phyloP scores from a whole-genome alignment of 2,797 vertebrate species.

The Protosalanx chinensis region DNA sequence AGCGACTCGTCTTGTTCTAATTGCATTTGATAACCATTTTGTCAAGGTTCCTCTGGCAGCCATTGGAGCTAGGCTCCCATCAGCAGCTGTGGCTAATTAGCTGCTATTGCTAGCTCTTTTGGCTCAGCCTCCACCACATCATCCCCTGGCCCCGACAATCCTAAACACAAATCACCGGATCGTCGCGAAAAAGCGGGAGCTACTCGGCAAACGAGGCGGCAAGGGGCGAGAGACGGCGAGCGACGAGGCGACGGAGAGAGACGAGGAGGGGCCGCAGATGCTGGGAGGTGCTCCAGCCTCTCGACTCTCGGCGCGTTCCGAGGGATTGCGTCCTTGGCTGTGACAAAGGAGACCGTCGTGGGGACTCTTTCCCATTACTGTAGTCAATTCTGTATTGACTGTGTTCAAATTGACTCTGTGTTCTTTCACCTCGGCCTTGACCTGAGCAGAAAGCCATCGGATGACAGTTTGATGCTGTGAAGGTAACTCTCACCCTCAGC shows the following conservation, averaged over 20 bases:
- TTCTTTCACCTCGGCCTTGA: slow-evolving; percentile 19
- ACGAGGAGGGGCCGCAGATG: slow-evolving; percentile 15
- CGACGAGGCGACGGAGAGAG: slow-evolving; percentile 35
- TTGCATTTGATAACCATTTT: slow-evolving; percentile 80
- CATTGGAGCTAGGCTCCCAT: slow-evolving; percentile 69
- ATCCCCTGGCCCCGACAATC: slow-evolving; percentile 66
- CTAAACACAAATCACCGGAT: slow-evolving; percentile 73
- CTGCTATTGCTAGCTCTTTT: slow-evolving; percentile 78
- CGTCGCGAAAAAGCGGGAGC: slow-evolving; percentile 63
- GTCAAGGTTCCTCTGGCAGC: slow-evolving; percentile 72
- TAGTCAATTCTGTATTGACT: slow-evolving; percentile 31
- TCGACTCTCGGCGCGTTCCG: slow-evolving; percentile 19
- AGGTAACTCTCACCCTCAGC: not conserved
- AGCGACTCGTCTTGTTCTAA: slow-evolving; percentile 66
- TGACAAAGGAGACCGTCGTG: slow-evolving; percentile 8
- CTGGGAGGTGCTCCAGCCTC: slow-evolving; percentile 5
- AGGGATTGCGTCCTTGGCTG: slow-evolving; percentile 17
- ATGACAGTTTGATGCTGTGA: not conserved
- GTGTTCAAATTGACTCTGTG: slow-evolving; percentile 30
- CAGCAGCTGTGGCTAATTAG: slow-evolving; percentile 88
- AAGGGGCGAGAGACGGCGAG: slow-evolving; percentile 16
- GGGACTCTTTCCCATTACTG: slow-evolving; percentile 13
- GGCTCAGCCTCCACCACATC: slow-evolving; percentile 70
- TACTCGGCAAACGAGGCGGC: slow-evolving; percentile 47
- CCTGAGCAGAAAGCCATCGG: slow-evolving; percentile 8